Conservation (phyloP, 1,140 invertebrate genomes). For the Drosophila nasuta region DNA sequence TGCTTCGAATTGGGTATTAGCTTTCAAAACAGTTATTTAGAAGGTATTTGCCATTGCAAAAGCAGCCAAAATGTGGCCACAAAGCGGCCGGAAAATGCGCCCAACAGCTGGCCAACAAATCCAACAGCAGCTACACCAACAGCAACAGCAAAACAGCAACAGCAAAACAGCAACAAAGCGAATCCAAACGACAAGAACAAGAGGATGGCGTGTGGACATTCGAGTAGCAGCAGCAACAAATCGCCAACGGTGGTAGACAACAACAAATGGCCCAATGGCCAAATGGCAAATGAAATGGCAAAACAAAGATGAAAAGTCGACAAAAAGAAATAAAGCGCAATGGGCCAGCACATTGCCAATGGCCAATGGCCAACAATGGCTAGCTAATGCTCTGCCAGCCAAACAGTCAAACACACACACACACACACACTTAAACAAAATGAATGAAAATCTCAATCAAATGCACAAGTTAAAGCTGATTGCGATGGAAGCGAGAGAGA, state of each 20-base stretch:
- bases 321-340: constrained; percentile 43
- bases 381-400: constrained; percentile 5
- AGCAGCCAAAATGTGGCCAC: constrained; percentile 63
- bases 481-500: background rate
- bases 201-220: constrained; percentile 13
- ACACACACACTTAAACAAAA: background rate
- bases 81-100: constrained; percentile 64
- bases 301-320: constrained; percentile 69
- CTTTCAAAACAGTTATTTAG: constrained; percentile 67
- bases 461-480: background rate
- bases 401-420: background rate
- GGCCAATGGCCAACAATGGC: constrained; percentile 17
- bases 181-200: constrained; percentile 23
- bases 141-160: too few species aligned
- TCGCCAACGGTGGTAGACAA: constrained; percentile 41
- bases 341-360: constrained; percentile 23
- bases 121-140: constrained; percentile 33
- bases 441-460: background rate
- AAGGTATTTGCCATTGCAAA: constrained; percentile 26
- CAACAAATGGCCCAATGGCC: constrained; percentile 33
- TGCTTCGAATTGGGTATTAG: constrained; percentile 52
- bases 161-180: too few species aligned
- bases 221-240: constrained; percentile 35
- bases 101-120: constrained; percentile 63
- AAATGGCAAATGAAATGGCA: constrained; percentile 75